Evolutionary conservation across 2,888 invertebrate species (phyloP).

Genomic region (Mamestra brassicae): DNA sequence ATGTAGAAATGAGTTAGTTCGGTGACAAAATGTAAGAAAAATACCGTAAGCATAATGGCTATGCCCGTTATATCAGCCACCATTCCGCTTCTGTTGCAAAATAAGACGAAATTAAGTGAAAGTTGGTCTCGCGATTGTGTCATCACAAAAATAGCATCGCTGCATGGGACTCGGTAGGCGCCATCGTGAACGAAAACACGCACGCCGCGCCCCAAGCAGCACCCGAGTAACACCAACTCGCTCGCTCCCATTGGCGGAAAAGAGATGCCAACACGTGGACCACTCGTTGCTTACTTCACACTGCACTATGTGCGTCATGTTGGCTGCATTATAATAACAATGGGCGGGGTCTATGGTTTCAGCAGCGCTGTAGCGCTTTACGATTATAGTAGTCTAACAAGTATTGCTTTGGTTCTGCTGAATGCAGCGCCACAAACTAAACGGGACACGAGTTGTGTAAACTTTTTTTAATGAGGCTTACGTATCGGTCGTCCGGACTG

Average conservation of each 20-base stretch:
- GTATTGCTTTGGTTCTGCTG: constrained; percentile 45
- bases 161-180: constrained; percentile 56
- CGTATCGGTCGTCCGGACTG: constrained; percentile 82
- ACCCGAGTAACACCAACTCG: constrained; percentile 63
- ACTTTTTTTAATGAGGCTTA: constrained; percentile 86
- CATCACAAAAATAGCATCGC: constrained; percentile 70
- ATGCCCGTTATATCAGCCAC: constrained; percentile 40
- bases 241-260: constrained; percentile 63
- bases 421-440: constrained; percentile 69
- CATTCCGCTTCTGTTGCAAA: constrained; percentile 62
- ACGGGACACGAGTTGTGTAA: constrained; percentile 82
- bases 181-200: constrained; percentile 51
- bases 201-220: constrained; percentile 60
- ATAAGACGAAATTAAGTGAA: constrained; percentile 73
- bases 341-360: constrained; percentile 76
- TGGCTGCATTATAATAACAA: constrained; percentile 90
- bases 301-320: constrained; percentile 84
- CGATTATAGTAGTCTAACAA: background rate
- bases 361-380: constrained; percentile 77
- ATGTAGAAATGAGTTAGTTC: background rate
- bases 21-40: constrained; percentile 35
- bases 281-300: constrained; percentile 79
- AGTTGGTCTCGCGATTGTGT: constrained; percentile 71
- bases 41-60: constrained; percentile 35
- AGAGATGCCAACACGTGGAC: constrained; percentile 69